A percentile compares a stretch with the other conserved stretches of the same genome.
phyloP scores from a whole-genome alignment of 2,797 vertebrate genomes.

The Coregonus sp. region DNA sequence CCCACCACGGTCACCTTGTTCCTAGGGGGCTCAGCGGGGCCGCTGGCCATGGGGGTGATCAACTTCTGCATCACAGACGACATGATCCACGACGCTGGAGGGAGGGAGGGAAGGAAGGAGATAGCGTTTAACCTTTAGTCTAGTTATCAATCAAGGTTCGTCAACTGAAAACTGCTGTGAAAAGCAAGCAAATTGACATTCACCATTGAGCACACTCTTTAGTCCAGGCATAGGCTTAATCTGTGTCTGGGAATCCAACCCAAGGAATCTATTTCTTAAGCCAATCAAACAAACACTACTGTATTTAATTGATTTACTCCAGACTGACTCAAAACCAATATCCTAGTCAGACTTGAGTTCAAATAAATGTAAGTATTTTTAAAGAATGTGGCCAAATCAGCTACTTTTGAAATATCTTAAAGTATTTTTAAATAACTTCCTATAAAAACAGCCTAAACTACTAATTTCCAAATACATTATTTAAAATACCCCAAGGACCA shows the following conservation, averaged over 20 bases:
- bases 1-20: slow-evolving; percentile 94
- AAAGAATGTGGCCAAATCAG: too few relatives aligned
- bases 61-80: slow-evolving; percentile 88
- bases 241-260: not conserved
- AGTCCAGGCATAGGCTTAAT: not conserved
- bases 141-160: too few relatives aligned
- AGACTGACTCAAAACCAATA: not conserved
- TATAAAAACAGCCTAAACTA: too few relatives aligned
- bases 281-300: not conserved
- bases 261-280: not conserved
- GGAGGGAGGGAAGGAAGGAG: not conserved
- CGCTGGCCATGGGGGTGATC: slow-evolving; percentile 73
- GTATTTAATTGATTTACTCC: not conserved
- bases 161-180: not conserved
- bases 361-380: too few relatives aligned
- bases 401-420: too few relatives aligned
- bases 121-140: not conserved
- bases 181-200: not conserved
- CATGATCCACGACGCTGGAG: slow-evolving; percentile 73
- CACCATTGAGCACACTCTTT: not conserved
- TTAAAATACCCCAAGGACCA: too few relatives aligned
- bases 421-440: too few relatives aligned
- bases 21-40: slow-evolving; percentile 65
- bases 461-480: too few relatives aligned
- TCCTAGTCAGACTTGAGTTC: too few relatives aligned